Conservation (phyloP, 2,888 invertebrate species). For the Craniophora ligustri region DNA sequence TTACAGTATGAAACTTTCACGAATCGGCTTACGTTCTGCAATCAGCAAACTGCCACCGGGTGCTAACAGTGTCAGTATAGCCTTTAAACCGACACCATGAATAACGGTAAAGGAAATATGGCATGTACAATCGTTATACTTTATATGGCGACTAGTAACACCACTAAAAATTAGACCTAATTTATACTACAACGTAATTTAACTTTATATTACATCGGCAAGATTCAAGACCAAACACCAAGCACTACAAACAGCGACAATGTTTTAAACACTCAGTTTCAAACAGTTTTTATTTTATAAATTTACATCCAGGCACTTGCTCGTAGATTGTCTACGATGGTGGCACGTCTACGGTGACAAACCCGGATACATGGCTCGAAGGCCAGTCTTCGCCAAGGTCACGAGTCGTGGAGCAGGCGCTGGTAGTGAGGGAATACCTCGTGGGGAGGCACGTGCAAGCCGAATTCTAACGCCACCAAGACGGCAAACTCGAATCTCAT, state of each 20-base stretch:
- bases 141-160: too few species aligned
- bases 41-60: too few species aligned
- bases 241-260: slow-evolving; percentile 28
- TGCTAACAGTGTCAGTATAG: too few species aligned
- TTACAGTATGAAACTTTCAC: too few species aligned
- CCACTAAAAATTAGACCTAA: too few species aligned
- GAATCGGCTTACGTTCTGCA: too few species aligned
- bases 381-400: slow-evolving; percentile 86
- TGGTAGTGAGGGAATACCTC: slow-evolving; percentile 98
- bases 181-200: background rate
- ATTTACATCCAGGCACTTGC: slow-evolving; percentile 70
- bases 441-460: slow-evolving; percentile 96
- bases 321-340: slow-evolving; percentile 75
- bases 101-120: too few species aligned
- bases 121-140: too few species aligned
- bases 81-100: too few species aligned
- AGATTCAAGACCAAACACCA: background rate
- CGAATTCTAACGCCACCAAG: slow-evolving; percentile 97
- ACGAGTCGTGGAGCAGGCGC: slow-evolving; percentile 96
- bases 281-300: slow-evolving; percentile 8
- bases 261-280: slow-evolving; percentile 28
- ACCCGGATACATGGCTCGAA: slow-evolving; percentile 65
- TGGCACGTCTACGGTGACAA: slow-evolving; percentile 70
- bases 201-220: slow-evolving; percentile 4
- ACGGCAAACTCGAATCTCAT: slow-evolving; percentile 98